These are phyloP conservation scores for Muscicapa striata DNA, from an alignment of 2,797 vertebrate genomes.

Conservation along the genomic window DNA sequence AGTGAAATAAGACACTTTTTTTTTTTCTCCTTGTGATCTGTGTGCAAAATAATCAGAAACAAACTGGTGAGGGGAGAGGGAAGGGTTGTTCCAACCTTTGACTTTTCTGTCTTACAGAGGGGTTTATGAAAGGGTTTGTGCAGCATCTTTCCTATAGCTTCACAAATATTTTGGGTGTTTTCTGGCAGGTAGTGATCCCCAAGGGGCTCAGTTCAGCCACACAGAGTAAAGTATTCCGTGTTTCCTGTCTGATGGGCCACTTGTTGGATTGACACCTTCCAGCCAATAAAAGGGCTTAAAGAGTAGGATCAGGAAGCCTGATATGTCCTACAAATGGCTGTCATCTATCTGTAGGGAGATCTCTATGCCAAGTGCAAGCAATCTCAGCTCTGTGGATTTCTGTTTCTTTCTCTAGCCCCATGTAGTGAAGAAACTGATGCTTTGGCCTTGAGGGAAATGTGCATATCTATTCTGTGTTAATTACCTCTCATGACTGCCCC, in stretches of 20 bases:
- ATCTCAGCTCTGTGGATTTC: not conserved
- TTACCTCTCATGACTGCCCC: not conserved
- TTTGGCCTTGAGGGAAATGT: not conserved
- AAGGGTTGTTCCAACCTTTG: not conserved
- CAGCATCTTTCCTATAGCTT: not conserved
- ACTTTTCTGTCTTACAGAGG: not conserved
- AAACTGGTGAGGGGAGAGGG: not conserved
- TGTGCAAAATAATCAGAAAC: slow-evolving; percentile 34
- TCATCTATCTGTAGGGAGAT: not conserved
- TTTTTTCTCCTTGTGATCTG: not conserved
- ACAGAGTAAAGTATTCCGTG: not conserved
- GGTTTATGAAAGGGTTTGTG: not conserved
- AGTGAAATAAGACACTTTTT: not conserved
- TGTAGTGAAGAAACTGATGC: not conserved
- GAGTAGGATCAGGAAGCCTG: not conserved
- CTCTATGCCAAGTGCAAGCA: not conserved
- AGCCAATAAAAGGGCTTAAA: not conserved
- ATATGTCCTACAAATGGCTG: not conserved
- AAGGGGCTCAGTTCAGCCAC: not conserved
- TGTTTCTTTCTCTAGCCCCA: not conserved
- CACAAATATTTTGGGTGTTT: not conserved
- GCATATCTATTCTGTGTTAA: not conserved
- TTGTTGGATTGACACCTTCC: not conserved
- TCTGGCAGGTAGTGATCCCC: not conserved
- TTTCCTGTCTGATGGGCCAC: not conserved